Evolutionary conservation across 2,888 invertebrate species (phyloP).

Genomic region (Andrena bicolor): DNA sequence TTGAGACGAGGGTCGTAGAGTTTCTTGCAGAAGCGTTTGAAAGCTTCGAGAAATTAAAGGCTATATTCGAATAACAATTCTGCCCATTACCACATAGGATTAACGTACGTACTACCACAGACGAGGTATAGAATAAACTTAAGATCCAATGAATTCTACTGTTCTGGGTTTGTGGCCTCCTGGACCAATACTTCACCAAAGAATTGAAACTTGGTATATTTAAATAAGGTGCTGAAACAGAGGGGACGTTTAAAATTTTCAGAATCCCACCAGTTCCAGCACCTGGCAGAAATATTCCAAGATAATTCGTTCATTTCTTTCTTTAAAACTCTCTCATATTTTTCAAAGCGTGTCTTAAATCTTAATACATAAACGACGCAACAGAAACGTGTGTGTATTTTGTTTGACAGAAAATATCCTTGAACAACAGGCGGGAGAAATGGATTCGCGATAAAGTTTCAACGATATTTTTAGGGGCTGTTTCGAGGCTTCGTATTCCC

Average conservation of each 20-base stretch:
- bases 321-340: neutral
- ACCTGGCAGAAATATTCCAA: too few relatives aligned
- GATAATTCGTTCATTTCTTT: too few relatives aligned
- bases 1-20: conserved; percentile 9
- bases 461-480: conserved; percentile 28
- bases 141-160: too few relatives aligned
- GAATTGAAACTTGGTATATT: too few relatives aligned
- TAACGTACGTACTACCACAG: neutral
- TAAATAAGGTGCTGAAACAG: too few relatives aligned
- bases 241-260: too few relatives aligned
- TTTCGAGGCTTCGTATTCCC: conserved; percentile 38
- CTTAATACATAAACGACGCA: neutral
- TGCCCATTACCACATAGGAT: neutral
- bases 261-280: too few relatives aligned
- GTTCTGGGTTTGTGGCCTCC: neutral
- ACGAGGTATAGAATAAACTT: too few relatives aligned
- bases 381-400: neutral
- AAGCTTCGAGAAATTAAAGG: conserved; percentile 25
- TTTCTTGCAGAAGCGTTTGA: conserved; percentile 8
- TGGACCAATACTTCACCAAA: too few relatives aligned
- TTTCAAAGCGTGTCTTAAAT: neutral
- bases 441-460: conserved; percentile 43
- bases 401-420: conserved; percentile 14
- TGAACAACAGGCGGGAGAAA: conserved; percentile 24
- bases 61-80: conserved; percentile 11